A percentile compares a stretch with the other conserved stretches of the same genome.
Conservation (phyloP, 2,888 invertebrate species). For the Galerucella pusilla region DNA sequence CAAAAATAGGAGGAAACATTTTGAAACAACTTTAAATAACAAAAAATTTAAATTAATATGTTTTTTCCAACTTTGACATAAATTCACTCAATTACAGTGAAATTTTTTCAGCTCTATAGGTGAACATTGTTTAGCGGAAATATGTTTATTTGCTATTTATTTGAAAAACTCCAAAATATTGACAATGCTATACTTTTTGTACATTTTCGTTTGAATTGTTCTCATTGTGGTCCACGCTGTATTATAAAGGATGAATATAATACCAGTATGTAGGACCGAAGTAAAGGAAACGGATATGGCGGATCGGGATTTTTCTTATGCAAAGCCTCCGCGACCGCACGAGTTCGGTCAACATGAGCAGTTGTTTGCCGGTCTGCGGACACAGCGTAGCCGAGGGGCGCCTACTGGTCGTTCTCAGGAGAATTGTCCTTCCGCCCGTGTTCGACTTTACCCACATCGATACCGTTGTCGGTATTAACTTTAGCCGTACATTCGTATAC, state of each 20-base stretch:
- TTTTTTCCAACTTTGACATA: no score
- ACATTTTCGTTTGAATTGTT: no score
- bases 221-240: constrained; percentile 1
- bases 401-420: constrained; percentile 51
- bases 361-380: constrained; percentile 61
- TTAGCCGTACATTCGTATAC: constrained; percentile 31
- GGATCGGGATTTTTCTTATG: constrained; percentile 50
- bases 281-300: constrained; percentile 43
- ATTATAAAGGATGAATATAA: constrained; percentile 20
- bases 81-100: no score
- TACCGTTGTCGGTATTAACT: constrained; percentile 38
- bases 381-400: constrained; percentile 39
- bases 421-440: constrained; percentile 44
- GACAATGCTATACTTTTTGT: no score
- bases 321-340: constrained; percentile 52
- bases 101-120: no score
- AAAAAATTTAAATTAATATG: no score
- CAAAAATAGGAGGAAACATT: no score
- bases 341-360: constrained; percentile 56
- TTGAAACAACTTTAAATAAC: no score
- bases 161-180: no score
- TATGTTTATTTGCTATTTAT: no score
- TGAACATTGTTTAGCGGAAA: no score
- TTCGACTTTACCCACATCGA: constrained; percentile 5
- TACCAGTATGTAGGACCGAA: constrained; percentile 18